These are phyloP conservation scores for Protosalanx chinensis DNA, from an alignment of 2,797 vertebrate genomes.

Conservation along the genomic window DNA sequence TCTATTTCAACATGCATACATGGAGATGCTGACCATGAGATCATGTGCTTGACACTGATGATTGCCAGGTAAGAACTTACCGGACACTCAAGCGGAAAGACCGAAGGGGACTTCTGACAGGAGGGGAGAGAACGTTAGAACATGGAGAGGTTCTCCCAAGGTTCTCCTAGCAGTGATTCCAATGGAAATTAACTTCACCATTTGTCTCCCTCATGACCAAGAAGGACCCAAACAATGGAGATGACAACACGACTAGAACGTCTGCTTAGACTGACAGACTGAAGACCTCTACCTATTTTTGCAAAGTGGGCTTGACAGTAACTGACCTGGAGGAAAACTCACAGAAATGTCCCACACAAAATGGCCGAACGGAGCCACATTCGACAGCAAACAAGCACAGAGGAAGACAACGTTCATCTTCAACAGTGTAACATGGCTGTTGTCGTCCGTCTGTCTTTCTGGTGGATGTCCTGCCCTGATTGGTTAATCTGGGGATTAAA, in stretches of 20 bases:
- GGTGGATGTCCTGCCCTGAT: conserved; percentile 1
- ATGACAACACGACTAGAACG: conserved; percentile 30
- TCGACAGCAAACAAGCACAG: conserved; percentile 14
- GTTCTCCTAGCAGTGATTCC: conserved; percentile 7
- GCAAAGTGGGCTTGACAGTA: conserved; percentile 61
- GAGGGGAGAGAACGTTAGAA: conserved; percentile 34
- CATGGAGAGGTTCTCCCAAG: conserved; percentile 20
- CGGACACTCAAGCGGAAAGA: conserved; percentile 55
- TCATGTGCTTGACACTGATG: conserved; percentile 49
- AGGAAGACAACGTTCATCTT: background rate
- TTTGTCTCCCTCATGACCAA: too few relatives aligned
- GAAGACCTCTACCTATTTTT: conserved; percentile 53
- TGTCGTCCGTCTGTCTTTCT: background rate
- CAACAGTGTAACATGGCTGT: conserved; percentile 18
- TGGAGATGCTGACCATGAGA: conserved; percentile 42
- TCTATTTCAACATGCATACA: conserved; percentile 54
- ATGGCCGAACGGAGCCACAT: conserved; percentile 15
- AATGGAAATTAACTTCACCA: background rate
- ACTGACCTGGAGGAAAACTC: conserved; percentile 29
- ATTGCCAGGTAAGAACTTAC: conserved; percentile 11
- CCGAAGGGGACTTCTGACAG: conserved; percentile 43
- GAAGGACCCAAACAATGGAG: too few relatives aligned
- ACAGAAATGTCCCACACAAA: conserved; percentile 20
- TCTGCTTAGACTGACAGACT: conserved; percentile 28
- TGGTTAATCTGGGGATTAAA: conserved; percentile 9